Base-by-base conservation (phyloP, 2,113 vertebrate species). In the Acrocephalus arundinaceus region DNA sequence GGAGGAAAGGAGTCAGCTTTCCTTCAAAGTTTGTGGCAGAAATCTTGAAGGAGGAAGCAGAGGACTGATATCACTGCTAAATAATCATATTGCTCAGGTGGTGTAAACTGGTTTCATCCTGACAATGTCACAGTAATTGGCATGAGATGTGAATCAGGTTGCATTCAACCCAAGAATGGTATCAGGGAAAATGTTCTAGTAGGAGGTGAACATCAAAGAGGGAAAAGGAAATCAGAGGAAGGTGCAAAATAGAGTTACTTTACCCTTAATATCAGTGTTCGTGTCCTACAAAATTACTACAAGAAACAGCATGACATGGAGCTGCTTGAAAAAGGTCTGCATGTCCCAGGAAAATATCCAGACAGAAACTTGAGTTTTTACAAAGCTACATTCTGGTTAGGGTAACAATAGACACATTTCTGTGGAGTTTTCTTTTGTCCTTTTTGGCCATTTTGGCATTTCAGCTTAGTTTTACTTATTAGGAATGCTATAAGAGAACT, bases 201-300 rank as follows among this genome's bases (percentile, higher is more conserved):
- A 73, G 78, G 87, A 90, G 66, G 81, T 80, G 85, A 95, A 95
- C 94, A 91, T 95, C 91, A 85, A 95, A 90, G 84, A 66, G 63
- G 72, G 22, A 35, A 93, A 86, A 90, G 61, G 70, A 92, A 96
- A 96, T 87, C 54, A 89, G 87, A 94, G 85, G 43, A 94, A 95
- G 43, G 81, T 90, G 55, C 66, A 68, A 95, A 96, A 91, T 68
- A 87, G 52, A 91, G 54, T 94, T 89, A 63, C 87, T 79, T 94
- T 93, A 76, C 78, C 74, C 3, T 5, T 87, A 94, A 91, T 89
- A 91, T 90, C 89, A 73, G 63, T 73, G 91, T n/a, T 89, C 87
- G 28, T 91, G 96, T 96, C 89, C 94, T 95, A 86, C 58, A 95
- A 94, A 96, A 96, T 96, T 95, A 70, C 87, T 76, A 80, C 85